These are phyloP conservation scores for Dendronephthya gigantea DNA, from an alignment of 64 coral and sea anemone genomes.

Conservation along the genomic window DNA sequence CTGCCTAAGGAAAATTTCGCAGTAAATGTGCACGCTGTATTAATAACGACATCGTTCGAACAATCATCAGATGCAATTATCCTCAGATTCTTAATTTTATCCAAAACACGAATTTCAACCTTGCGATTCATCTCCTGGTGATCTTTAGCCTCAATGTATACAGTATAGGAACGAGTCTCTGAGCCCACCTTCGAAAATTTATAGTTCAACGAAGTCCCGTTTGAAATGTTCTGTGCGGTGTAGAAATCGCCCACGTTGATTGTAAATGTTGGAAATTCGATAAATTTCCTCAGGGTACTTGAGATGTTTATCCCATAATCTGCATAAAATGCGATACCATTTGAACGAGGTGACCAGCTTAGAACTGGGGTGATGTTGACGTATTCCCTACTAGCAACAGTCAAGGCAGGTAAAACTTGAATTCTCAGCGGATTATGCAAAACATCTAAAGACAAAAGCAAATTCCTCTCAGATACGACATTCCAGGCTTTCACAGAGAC, in stretches of 20 bases:
- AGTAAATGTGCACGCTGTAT: not conserved
- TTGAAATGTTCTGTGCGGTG: not conserved
- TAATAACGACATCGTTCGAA: not conserved
- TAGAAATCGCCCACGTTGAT: not conserved
- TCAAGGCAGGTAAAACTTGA: not conserved
- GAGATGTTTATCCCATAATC: conserved; percentile 3
- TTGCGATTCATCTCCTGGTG: not conserved
- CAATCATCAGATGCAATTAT: not conserved
- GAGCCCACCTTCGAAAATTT: not conserved
- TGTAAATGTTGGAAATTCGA: not conserved
- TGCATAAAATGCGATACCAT: not conserved
- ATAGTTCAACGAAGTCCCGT: not conserved
- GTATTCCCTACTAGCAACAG: not conserved
- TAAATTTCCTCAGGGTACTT: not conserved
- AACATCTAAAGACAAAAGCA: not conserved
- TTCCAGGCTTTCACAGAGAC: not conserved
- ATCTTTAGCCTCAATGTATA: not conserved
- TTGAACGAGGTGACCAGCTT: not conserved
- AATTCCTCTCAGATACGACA: not conserved
- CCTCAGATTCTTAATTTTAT: not conserved
- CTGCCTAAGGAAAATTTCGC: not conserved
- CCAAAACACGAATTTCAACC: not conserved
- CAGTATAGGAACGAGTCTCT: not conserved
- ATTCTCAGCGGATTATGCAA: not conserved
- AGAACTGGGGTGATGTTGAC: not conserved